Percentiles rank a stretch among this genome's conserved stretches.
Conservation (phyloP, 1,140 invertebrate genomes). For the Bombus turneri region DNA sequence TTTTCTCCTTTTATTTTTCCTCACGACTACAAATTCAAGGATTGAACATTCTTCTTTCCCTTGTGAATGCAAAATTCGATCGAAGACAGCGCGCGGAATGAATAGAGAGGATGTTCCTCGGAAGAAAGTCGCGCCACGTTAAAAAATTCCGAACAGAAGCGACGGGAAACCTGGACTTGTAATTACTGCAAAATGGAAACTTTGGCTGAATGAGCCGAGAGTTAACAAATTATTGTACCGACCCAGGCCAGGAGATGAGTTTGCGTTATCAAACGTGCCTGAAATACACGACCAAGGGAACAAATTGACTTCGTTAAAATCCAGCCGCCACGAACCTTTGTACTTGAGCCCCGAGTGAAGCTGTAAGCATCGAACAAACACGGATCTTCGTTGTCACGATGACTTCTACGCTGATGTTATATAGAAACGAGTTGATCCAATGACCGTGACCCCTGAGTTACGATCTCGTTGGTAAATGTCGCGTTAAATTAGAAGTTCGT, state of each 20-base stretch:
- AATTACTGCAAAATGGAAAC: background rate
- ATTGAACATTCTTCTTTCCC: background rate
- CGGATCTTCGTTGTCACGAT: background rate
- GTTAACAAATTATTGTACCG: conserved; percentile 22
- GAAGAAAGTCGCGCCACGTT: background rate
- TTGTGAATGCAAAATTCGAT: background rate
- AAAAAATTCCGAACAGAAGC: conserved; percentile 2
- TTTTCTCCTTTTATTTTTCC: background rate
- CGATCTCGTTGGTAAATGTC: background rate
- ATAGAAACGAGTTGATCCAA: background rate
- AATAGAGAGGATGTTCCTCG: background rate
- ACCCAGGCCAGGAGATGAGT: background rate
- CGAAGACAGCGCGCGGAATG: background rate
- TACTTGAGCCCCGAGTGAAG: background rate
- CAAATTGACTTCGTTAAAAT: conserved; percentile 38
- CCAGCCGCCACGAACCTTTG: background rate
- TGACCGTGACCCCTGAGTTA: background rate
- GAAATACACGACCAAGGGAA: background rate
- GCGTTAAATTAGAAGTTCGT: background rate
- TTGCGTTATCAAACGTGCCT: conserved; percentile 21
- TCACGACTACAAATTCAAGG: background rate
- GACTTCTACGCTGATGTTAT: background rate
- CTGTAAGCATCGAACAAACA: background rate
- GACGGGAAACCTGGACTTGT: background rate
- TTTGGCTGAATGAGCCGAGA: background rate